These are phyloP conservation scores for Acomys russatus DNA, from an alignment of 2,797 vertebrate genomes.

Conservation along the genomic window DNA sequence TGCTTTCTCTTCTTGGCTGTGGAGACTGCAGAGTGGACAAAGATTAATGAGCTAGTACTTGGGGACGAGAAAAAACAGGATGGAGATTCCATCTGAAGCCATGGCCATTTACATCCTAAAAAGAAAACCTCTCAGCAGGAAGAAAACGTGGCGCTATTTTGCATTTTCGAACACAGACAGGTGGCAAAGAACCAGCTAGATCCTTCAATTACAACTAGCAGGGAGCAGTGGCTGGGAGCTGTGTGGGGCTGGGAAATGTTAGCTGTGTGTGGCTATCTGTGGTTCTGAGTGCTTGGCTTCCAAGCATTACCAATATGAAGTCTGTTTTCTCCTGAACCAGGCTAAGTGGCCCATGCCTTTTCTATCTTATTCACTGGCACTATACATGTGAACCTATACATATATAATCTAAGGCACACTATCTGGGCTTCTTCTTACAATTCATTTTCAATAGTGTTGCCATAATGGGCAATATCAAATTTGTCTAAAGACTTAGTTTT, in stretches of 20 bases:
- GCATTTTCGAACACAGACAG: not conserved
- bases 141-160: not conserved
- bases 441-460: slow-evolving; percentile 25
- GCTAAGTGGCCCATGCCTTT: not conserved
- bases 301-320: not conserved
- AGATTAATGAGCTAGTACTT: slow-evolving; percentile 37
- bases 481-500: not conserved
- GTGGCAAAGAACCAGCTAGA: not conserved
- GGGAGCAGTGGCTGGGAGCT: not conserved
- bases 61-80: not conserved
- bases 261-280: not conserved
- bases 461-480: not conserved
- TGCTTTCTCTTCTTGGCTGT: not conserved
- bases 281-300: not conserved
- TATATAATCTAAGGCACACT: not conserved
- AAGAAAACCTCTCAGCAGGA: slow-evolving; percentile 6
- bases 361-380: not conserved
- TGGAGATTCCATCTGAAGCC: not conserved
- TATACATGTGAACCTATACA: not conserved
- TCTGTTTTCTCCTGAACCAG: no score
- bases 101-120: slow-evolving; percentile 12
- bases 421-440: not conserved
- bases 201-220: not conserved
- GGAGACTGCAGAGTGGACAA: slow-evolving; percentile 55
- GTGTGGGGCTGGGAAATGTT: not conserved